Percentiles rank a stretch among this genome's conserved stretches.
These are phyloP conservation scores for Carapus acus DNA, from an alignment of 2,797 vertebrate genomes.

Conservation along the genomic window DNA sequence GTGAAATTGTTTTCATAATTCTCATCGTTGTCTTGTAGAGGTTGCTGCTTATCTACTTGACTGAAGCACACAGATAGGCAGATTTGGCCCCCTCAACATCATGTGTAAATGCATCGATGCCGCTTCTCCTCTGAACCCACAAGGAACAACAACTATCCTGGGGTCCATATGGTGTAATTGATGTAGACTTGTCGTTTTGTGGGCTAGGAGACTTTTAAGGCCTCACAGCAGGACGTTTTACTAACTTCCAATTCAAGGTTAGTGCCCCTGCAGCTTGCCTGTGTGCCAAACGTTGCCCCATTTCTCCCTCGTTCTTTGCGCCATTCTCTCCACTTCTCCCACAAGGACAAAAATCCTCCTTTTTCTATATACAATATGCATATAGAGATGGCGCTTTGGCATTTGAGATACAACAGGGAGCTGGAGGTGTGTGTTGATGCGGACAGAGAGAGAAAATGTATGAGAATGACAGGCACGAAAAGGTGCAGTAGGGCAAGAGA, in stretches of 20 bases:
- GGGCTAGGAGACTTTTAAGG: constrained; percentile 63
- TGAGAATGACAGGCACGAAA: constrained; percentile 74
- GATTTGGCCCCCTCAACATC: background rate
- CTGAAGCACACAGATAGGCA: background rate
- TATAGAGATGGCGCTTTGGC: no score
- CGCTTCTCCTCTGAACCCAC: constrained; percentile 32
- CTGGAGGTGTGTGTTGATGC: constrained; percentile 4
- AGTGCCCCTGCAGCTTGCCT: constrained; percentile 15
- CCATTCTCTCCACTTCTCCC: constrained; percentile 70
- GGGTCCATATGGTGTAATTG: constrained; percentile 53
- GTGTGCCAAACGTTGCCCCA: constrained; percentile 29
- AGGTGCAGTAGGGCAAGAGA: constrained; percentile 72
- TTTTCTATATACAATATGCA: no score
- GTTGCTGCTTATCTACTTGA: background rate
- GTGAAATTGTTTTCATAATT: no score
- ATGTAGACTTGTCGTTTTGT: constrained; percentile 57
- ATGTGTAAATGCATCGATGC: constrained; percentile 31
- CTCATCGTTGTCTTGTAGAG: no score
- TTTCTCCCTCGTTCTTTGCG: background rate
- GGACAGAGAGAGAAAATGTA: constrained; percentile 60
- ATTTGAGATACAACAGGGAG: no score
- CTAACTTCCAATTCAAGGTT: constrained; percentile 48
- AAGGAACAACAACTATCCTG: constrained; percentile 26
- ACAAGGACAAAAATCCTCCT: constrained; percentile 18
- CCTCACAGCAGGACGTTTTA: constrained; percentile 57